A percentile compares a stretch with the other conserved stretches of the same genome.
phyloP scores from a whole-genome alignment of 2,113 vertebrate genomes.

The Calypte anna region DNA sequence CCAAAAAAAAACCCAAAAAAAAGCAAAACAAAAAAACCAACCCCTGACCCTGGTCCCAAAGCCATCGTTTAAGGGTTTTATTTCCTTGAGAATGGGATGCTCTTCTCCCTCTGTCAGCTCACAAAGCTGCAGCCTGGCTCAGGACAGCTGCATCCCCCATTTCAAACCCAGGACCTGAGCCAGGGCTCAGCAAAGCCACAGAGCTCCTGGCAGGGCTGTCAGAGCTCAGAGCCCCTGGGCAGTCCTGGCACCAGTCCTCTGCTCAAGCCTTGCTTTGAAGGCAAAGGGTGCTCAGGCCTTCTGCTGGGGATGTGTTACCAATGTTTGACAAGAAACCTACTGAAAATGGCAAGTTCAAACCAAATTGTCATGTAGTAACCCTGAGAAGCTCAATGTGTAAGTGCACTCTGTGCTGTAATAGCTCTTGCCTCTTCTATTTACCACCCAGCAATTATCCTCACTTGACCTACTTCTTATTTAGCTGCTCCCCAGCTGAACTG shows the following conservation, averaged over 20 bases:
- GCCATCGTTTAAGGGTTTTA: neutral
- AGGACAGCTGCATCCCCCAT: neutral
- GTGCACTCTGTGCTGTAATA: neutral
- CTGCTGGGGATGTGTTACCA: neutral
- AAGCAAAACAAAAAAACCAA: no score
- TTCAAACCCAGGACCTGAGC: neutral
- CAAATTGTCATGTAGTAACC: neutral
- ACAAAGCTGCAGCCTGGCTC: neutral
- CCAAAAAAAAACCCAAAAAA: neutral
- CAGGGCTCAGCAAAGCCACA: neutral
- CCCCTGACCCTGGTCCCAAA: neutral
- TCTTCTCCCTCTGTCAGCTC: neutral
- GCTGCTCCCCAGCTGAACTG: neutral
- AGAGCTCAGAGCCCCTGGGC: rapidly evolving
- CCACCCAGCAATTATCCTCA: conserved; percentile 21
- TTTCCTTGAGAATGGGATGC: neutral
- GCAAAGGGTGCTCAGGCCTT: neutral
- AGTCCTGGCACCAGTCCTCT: neutral
- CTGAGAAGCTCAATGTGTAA: neutral
- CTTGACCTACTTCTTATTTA: neutral
- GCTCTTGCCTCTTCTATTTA: neutral
- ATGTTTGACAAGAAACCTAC: neutral
- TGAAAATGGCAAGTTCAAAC: neutral
- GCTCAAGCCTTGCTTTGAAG: neutral
- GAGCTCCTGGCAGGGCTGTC: neutral